Evolutionary conservation across 2,797 vertebrate species (phyloP).

Genomic region (Malacoraja senta): DNA sequence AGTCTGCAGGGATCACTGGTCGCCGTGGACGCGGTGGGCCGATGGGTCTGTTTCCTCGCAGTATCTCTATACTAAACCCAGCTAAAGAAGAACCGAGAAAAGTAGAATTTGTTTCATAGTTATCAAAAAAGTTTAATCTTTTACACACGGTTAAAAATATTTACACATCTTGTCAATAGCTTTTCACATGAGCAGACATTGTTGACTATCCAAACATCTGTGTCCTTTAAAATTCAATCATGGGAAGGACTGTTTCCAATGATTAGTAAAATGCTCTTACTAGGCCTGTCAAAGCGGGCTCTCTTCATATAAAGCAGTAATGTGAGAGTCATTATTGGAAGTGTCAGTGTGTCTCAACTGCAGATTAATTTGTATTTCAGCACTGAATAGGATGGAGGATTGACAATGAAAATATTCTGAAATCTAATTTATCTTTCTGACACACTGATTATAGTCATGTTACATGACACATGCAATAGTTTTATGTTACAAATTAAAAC

Average conservation of each 20-base stretch:
- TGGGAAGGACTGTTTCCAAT: conserved; percentile 18
- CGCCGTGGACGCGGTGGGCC: too few relatives aligned
- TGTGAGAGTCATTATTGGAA: not conserved
- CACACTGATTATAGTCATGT: conserved; percentile 18
- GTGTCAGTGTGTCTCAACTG: not conserved
- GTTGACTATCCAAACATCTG: not conserved
- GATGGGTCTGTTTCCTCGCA: too few relatives aligned
- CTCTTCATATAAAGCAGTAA: not conserved
- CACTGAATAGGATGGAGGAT: conserved; percentile 10
- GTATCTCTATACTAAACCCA: too few relatives aligned
- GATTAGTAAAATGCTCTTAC: not conserved
- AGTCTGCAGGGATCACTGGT: too few relatives aligned
- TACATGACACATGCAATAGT: not conserved
- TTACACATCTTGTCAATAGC: not conserved
- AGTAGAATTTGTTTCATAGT: not conserved
- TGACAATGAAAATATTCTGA: conserved; percentile 19
- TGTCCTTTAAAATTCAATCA: not conserved
- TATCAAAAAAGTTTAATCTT: not conserved
- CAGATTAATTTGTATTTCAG: not conserved
- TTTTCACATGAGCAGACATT: not conserved
- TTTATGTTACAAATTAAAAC: conserved; percentile 27
- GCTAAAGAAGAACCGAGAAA: not conserved
- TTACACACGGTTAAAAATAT: not conserved
- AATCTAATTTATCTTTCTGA: conserved; percentile 24
- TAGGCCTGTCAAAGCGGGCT: not conserved